phyloP scores from a whole-genome alignment of 2,888 invertebrate species.

The Chironomus riparius region DNA sequence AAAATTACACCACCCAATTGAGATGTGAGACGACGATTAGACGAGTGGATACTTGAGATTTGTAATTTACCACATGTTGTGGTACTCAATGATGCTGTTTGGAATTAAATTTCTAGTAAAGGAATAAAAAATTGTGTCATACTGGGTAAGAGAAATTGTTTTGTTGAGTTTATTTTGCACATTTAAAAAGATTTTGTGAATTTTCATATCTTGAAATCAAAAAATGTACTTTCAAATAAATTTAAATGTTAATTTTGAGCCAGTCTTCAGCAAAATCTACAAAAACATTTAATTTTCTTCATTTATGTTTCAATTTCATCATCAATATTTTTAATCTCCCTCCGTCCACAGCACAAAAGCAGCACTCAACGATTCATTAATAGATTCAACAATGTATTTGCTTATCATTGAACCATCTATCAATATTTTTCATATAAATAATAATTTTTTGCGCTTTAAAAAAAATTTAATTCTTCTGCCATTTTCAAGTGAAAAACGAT shows the following conservation, averaged over 20 bases:
- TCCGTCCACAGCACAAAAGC: too few relatives aligned
- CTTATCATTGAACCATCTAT: too few relatives aligned
- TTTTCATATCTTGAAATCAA: too few relatives aligned
- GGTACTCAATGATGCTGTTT: neutral
- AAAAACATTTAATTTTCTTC: too few relatives aligned
- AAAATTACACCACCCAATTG: conserved; percentile 9
- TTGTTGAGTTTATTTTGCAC: neutral
- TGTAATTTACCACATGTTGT: conserved; percentile 26
- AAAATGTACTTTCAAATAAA: too few relatives aligned
- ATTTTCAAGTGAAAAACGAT: too few relatives aligned
- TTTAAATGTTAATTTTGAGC: too few relatives aligned
- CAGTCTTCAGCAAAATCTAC: too few relatives aligned
- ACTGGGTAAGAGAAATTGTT: neutral
- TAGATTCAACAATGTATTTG: too few relatives aligned
- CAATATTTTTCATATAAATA: neutral
- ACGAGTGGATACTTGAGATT: conserved; percentile 12
- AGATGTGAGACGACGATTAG: neutral
- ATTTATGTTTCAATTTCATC: too few relatives aligned
- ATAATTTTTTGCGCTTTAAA: neutral
- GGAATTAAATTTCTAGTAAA: neutral
- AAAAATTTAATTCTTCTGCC: neutral
- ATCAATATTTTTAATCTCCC: too few relatives aligned
- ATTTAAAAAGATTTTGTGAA: neutral
- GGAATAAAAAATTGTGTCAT: neutral
- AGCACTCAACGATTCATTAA: too few relatives aligned